Evolutionary conservation across 2,888 invertebrate species (phyloP), one percentile per base, ranked within the genome.

Genomic region (Apomyelois bistriatella): DNA sequence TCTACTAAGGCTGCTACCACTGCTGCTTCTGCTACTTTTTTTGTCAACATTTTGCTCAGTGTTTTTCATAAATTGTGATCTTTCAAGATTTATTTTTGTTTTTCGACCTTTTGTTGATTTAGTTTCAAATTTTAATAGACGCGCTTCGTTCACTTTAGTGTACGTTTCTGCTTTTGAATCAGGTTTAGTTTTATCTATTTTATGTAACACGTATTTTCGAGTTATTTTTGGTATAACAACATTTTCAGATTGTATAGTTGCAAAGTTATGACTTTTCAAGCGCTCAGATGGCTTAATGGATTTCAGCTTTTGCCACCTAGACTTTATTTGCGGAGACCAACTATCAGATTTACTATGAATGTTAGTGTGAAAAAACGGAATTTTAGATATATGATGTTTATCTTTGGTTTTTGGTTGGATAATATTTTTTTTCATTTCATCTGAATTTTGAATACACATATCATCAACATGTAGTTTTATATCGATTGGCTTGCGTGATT

Each of bases 271-370:
- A 28, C 22, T n/a, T 12, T 42, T 22, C 6, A 5, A n/a, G 22
- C n/a, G 17, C 3, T 22, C n/a, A 22, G 22, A 5, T 15, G 1
- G 40, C 16, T 6, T 40, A 49, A 7, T 55, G 15, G 17, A 54
- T 15, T 17, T 48, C 0, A 22, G 15, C 49, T 42, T 40, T 56
- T 17, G 16, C 5, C 22, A 3, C 41, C 37, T 55, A 46, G 35
- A 41, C 5, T 0, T 42, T 47, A 9, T 22, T 9, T 16, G 49
- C 42, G 3, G 37, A 16, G 8, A 12, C 37, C 15, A 42, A 36
- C 48, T 52, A 42, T 55, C 54, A 17, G 59, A 57, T 48, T 46
- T 52, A 22, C 53, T 54, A 17, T 47, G n/a, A n/a, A 55, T 15
- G 30, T 32, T n/a, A 40, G n/a, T n/a, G n/a, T n/a, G n/a, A n/a